These are phyloP conservation scores for Dissostichus mawsoni DNA, from an alignment of 2,113 vertebrate genomes.

Conservation along the genomic window DNA sequence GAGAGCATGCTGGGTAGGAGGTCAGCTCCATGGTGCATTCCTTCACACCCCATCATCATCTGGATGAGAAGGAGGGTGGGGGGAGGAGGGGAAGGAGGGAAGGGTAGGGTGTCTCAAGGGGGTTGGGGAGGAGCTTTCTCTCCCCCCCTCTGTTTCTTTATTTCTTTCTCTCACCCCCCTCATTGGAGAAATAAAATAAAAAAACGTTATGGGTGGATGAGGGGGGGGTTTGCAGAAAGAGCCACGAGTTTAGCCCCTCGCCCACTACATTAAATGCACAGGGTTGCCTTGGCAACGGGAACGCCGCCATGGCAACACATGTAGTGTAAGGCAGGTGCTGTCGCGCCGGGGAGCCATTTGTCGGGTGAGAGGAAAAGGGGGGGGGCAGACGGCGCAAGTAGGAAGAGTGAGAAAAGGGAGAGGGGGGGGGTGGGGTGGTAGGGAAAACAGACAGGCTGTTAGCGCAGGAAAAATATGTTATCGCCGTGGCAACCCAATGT, in stretches of 20 bases:
- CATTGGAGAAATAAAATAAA: neutral
- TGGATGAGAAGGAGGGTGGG: constrained; percentile 75
- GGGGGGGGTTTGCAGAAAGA: constrained; percentile 13
- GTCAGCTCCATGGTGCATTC: constrained; percentile 84
- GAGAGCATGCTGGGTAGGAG: constrained; percentile 65
- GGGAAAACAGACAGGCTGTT: constrained; percentile 89
- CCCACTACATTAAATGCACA: constrained; percentile 75
- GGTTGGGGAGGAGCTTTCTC: constrained; percentile 58
- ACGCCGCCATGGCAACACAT: constrained; percentile 83
- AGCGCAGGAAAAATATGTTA: constrained; percentile 88
- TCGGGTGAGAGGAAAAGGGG: constrained; percentile 59
- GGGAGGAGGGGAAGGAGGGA: constrained; percentile 5
- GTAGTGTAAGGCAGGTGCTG: constrained; percentile 84
- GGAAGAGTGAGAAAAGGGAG: neutral
- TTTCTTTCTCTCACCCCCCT: constrained; percentile 2
- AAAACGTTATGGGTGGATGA: constrained; percentile 16
- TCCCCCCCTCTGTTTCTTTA: neutral
- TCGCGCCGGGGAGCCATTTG: constrained; percentile 88
- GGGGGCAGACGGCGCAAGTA: neutral
- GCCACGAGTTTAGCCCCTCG: constrained; percentile 68
- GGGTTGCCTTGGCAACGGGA: constrained; percentile 75
- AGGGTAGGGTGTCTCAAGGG: constrained; percentile 78
- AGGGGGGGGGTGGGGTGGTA: constrained; percentile 44
- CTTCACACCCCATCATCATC: constrained; percentile 88
- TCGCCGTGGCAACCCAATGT: constrained; percentile 90